phyloP scores from a whole-genome alignment of 2,888 invertebrate genomes.

The Choristoneura rosaceana region DNA sequence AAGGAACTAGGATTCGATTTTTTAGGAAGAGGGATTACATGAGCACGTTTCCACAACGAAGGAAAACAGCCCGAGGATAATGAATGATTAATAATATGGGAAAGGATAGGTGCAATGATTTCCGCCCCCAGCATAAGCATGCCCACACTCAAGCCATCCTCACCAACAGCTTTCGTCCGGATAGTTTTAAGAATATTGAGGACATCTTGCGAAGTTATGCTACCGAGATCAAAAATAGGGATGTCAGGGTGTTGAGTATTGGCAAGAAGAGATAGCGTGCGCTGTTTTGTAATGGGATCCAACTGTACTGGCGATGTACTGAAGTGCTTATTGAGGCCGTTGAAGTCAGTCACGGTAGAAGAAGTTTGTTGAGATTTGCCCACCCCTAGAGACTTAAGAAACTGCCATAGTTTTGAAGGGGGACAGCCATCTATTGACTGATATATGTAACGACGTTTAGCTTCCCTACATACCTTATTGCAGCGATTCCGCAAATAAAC shows the following conservation, averaged over 20 bases:
- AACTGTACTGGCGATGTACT: conserved; percentile 2
- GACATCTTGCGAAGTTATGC: neutral
- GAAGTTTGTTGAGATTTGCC: conserved; percentile 11
- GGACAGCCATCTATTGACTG: conserved; percentile 24
- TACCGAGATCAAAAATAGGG: conserved; percentile 2
- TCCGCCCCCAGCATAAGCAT: conserved; percentile 21
- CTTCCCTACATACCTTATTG: conserved; percentile 28
- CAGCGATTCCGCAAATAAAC: conserved; percentile 25
- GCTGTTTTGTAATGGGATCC: neutral
- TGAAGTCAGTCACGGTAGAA: neutral
- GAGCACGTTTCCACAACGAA: conserved; percentile 1
- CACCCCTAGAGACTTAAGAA: conserved; percentile 26
- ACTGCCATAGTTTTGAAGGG: conserved; percentile 31
- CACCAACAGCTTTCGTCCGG: conserved; percentile 11
- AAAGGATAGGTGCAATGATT: neutral
- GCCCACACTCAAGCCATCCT: conserved; percentile 9
- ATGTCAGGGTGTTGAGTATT: neutral
- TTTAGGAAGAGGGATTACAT: conserved; percentile 41
- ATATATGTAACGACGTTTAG: conserved; percentile 26
- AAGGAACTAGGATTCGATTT: conserved; percentile 22
- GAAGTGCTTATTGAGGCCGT: too few relatives aligned
- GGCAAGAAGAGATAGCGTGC: neutral
- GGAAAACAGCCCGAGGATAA: conserved; percentile 34
- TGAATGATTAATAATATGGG: conserved; percentile 42
- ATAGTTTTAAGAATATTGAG: neutral